These are phyloP conservation scores for Bradypus variegatus DNA, from an alignment of 2,797 vertebrate species.

Conservation along the genomic window DNA sequence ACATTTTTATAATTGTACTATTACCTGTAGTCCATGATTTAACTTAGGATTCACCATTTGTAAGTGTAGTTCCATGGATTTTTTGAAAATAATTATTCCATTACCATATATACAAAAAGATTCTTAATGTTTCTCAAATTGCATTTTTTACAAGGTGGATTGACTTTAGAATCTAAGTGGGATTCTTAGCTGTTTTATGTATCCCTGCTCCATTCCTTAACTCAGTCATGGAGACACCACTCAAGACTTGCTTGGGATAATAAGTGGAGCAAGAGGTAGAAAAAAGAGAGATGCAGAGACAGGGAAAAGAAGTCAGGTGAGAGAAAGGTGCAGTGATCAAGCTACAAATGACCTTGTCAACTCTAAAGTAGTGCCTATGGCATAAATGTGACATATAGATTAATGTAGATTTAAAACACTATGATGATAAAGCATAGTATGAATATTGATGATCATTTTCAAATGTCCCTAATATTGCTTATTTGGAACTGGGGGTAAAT, in stretches of 20 bases:
- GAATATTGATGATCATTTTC: neutral
- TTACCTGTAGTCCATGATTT: no score
- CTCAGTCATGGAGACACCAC: neutral
- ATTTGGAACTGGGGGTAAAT: neutral
- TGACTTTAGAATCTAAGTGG: neutral
- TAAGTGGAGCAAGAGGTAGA: neutral
- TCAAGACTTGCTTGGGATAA: neutral
- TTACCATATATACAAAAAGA: neutral
- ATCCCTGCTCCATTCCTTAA: neutral
- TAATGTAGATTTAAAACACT: neutral
- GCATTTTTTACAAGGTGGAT: neutral
- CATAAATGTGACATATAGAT: neutral
- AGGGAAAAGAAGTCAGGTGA: neutral
- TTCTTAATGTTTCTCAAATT: neutral
- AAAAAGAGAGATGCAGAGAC: neutral
- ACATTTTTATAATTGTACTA: no score
- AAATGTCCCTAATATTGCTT: neutral
- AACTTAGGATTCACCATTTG: no score
- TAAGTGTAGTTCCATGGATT: no score
- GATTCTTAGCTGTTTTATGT: neutral
- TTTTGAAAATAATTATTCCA: no score
- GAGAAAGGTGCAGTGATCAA: neutral
- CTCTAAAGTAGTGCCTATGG: neutral
- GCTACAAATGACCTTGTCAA: neutral
- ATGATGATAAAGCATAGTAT: neutral